Conservation (phyloP, 2,113 vertebrate genomes). For the Mus spicilegus region DNA sequence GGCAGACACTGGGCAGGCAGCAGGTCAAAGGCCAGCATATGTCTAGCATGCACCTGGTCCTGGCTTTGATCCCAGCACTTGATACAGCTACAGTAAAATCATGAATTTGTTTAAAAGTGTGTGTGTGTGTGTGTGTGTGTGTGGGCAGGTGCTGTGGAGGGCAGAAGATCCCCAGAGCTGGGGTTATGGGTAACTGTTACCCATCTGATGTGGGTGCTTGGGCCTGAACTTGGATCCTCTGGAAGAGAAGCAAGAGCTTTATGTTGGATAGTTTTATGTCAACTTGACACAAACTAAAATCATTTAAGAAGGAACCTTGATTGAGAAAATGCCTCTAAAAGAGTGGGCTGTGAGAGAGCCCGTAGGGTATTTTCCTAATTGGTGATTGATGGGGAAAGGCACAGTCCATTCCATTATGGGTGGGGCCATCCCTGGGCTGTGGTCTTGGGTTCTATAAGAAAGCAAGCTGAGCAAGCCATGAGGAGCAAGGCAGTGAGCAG, state of each 20-base stretch:
- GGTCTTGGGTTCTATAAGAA: neutral
- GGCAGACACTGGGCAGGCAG: constrained; percentile 30
- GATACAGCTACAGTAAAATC: neutral
- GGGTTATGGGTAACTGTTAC: neutral
- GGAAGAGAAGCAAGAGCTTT: neutral
- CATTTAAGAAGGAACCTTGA: neutral
- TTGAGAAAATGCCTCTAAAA: neutral
- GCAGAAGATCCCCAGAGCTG: neutral
- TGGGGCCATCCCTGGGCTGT: neutral
- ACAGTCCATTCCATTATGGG: neutral
- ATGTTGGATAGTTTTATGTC: neutral
- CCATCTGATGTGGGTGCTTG: neutral
- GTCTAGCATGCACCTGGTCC: neutral
- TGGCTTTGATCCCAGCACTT: neutral
- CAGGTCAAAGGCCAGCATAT: neutral
- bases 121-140: neutral
- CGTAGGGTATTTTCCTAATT: neutral
- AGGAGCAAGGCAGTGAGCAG: neutral
- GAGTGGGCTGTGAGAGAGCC: neutral
- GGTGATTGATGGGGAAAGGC: neutral
- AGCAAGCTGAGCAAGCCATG: neutral
- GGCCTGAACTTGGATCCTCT: neutral
- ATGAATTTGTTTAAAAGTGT: neutral
- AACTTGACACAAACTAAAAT: neutral
- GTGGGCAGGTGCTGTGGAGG: neutral